These are phyloP conservation scores for Camelus bactrianus DNA, from an alignment of 2,113 vertebrate species.

Conservation along the genomic window DNA sequence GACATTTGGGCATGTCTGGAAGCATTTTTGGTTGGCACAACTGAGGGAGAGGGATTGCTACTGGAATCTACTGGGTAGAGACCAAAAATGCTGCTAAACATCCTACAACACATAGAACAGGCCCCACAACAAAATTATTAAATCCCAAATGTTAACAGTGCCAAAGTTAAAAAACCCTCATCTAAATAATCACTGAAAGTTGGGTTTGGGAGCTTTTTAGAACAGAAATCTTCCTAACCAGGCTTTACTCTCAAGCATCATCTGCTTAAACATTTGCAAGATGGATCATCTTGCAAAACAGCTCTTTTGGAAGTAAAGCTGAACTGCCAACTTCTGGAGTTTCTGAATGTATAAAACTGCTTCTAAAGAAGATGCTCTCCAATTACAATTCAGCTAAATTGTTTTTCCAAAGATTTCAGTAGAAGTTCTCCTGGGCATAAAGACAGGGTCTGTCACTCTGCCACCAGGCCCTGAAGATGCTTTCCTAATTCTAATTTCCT, in stretches of 20 bases:
- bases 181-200: background rate
- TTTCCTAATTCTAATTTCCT: conserved; percentile 78
- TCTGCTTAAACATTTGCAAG: conserved; percentile 71
- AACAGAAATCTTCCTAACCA: conserved; percentile 24
- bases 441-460: conserved; percentile 45
- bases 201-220: background rate
- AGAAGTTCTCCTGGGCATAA: conserved; percentile 68
- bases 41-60: background rate
- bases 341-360: conserved; percentile 72
- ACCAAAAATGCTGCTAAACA: background rate
- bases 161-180: background rate
- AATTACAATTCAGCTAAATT: conserved; percentile 38
- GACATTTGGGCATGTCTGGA: background rate
- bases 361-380: conserved; percentile 71
- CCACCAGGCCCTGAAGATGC: conserved; percentile 62
- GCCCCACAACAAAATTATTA: background rate
- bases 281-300: conserved; percentile 66
- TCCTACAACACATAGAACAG: background rate
- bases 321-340: conserved; percentile 74
- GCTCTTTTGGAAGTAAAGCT: conserved; percentile 73
- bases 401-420: conserved; percentile 72
- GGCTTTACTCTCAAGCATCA: conserved; percentile 60
- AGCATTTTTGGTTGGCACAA: background rate
- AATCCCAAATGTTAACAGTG: background rate
- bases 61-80: background rate